Conservation (phyloP, 2,797 vertebrate genomes). For the Heteromormyrus szaboi region DNA sequence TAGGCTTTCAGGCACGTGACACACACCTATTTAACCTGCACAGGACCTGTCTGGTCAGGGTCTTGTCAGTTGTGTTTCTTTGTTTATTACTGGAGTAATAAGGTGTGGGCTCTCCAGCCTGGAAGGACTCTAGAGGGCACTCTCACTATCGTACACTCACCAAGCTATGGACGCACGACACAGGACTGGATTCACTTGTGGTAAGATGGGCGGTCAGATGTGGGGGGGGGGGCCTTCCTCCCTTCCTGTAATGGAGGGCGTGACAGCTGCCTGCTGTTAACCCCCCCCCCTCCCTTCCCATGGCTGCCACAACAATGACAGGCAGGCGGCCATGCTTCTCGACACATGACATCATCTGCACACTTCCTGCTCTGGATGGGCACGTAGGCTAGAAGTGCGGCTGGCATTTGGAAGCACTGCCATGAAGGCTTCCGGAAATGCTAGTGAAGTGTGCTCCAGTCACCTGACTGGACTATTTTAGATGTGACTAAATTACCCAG, state of each 20-base stretch:
- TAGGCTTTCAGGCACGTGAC: not conserved
- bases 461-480: not conserved
- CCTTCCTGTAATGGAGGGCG: constrained; percentile 32
- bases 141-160: not conserved
- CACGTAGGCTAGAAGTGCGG: not conserved
- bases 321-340: constrained; percentile 29
- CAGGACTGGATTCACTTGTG: not conserved
- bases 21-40: not conserved
- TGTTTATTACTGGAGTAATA: not conserved
- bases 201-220: not conserved
- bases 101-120: not conserved
- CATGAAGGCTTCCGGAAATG: not conserved
- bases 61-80: not conserved
- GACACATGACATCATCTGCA: constrained; percentile 32
- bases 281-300: constrained; percentile 12
- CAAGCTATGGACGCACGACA: not conserved
- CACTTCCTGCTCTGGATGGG: constrained; percentile 26
- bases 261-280: constrained; percentile 23
- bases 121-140: not conserved
- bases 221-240: not conserved
- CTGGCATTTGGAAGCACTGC: not conserved
- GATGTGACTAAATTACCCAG: not conserved
- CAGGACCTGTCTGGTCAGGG: not conserved
- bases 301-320: constrained; percentile 28
- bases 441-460: not conserved